Evolutionary conservation across 2,888 invertebrate species (phyloP).

Genomic region (Habrosyne pyritoides): DNA sequence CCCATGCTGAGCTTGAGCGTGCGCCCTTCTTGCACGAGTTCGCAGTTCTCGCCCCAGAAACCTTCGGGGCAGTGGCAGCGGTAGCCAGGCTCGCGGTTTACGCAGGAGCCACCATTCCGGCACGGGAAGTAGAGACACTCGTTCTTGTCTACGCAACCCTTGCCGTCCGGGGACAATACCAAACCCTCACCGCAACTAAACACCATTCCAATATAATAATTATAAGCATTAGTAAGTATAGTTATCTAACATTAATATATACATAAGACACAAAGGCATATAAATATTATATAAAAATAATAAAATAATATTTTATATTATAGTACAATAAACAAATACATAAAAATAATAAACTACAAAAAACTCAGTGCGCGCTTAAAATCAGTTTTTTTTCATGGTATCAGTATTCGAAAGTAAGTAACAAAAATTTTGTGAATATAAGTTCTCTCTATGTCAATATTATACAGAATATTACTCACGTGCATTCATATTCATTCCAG

Average conservation of each 20-base stretch:
- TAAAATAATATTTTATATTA: constrained; percentile 9
- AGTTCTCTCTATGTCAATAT: background rate
- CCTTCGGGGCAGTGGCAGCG: constrained; percentile 96
- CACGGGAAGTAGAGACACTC: constrained; percentile 97
- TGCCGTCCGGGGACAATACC: constrained; percentile 94
- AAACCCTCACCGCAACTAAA: constrained; percentile 96
- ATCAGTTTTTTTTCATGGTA: background rate
- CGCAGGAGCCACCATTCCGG: constrained; percentile 95
- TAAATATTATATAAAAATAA: constrained; percentile 19
- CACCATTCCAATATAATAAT: constrained; percentile 62
- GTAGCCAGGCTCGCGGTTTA: constrained; percentile 94
- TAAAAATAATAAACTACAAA: constrained; percentile 25
- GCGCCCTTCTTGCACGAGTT: constrained; percentile 96
- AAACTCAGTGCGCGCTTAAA: constrained; percentile 64
- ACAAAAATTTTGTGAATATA: background rate
- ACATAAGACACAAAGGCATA: constrained; percentile 6
- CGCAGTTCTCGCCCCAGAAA: constrained; percentile 97
- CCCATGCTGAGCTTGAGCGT: constrained; percentile 98
- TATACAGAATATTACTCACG: constrained; percentile 87
- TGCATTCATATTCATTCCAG: constrained; percentile 99
- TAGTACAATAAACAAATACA: background rate
- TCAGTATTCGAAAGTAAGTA: background rate
- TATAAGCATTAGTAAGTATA: constrained; percentile 8
- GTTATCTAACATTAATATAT: constrained; percentile 13
- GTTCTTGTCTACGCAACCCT: constrained; percentile 97